Evolutionary conservation across 2,797 vertebrate genomes (phyloP), one percentile per base, ranked within the genome.

Genomic region (Micrastur ruficollis): DNA sequence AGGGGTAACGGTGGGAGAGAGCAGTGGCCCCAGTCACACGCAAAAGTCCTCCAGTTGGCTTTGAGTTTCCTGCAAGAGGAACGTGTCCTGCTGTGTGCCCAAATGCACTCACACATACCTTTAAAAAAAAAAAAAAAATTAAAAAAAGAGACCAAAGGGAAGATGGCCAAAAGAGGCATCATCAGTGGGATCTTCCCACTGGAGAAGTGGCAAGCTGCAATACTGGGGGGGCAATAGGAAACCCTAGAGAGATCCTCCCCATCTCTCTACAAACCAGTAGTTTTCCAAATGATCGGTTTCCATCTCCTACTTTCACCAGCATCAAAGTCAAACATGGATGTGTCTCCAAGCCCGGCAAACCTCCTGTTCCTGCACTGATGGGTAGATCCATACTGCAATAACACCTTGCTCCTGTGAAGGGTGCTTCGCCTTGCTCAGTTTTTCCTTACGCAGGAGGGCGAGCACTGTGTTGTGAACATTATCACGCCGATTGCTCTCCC

Each of bases 51-150:
- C 27, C 46, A 7, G n/a, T 2, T 85, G 52, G 21, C n/a, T 50
- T 42, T 14, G 66, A 52, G 31, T 25, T 75, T 65, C 40, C 59
- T 38, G 71, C 38, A 42, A n/a, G 14, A 53, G 44, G 23, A 63
- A 38, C 11, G 3, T 5, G 50, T n/a, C n/a, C 31, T 22, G 11
- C 66, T 42, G 11, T 0, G 0, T 11, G 25, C 5, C 10, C 27
- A 58, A 46, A 58, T 1, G 22, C 9, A 25, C 32, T 17, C 61
- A 32, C 52, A 23, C 14, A 9, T 18, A 15, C 15, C 38, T 32
- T 27, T 26, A 46, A 44, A 44, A 44, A 44, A 44, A 44, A 9
- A 18, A 13, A 40, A 44, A 36, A 36, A 36, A 36, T n/a, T 21
- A 32, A 56, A n/a, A 46, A 29, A 65, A 15, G 16, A 74, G 65